Evolutionary conservation across 2,797 vertebrate species (phyloP).

Genomic region (Petrocephalus sullivani): DNA sequence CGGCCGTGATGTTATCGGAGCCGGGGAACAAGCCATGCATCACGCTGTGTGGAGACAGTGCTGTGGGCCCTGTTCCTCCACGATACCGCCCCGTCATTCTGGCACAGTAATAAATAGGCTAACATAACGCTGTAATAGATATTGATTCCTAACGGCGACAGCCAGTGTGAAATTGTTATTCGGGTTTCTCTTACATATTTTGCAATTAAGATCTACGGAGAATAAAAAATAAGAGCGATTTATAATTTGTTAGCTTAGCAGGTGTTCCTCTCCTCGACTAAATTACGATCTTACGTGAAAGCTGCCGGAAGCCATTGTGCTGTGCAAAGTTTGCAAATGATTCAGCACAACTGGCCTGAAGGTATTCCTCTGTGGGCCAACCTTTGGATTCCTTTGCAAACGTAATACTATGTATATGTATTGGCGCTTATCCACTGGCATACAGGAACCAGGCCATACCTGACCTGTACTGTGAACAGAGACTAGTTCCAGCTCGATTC

Average conservation of each 20-base stretch:
- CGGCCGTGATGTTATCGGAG: conserved; percentile 13
- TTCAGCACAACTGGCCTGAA: not conserved
- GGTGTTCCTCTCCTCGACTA: not conserved
- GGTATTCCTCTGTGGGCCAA: not conserved
- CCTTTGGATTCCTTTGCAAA: not conserved
- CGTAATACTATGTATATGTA: not conserved
- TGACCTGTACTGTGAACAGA: not conserved
- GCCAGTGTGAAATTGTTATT: not conserved
- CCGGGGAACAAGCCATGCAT: conserved; percentile 4
- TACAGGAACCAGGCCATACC: not conserved
- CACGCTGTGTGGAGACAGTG: conserved; percentile 8
- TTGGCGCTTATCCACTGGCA: not conserved
- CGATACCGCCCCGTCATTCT: not conserved
- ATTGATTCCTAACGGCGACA: conserved; percentile 11
- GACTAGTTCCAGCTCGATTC: not conserved
- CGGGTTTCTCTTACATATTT: not conserved
- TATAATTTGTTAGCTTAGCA: not conserved
- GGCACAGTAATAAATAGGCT: conserved; percentile 9
- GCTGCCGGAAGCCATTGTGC: not conserved
- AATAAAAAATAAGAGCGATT: not conserved
- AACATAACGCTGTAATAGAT: conserved; percentile 17
- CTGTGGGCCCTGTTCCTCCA: not conserved
- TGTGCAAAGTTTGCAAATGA: not conserved
- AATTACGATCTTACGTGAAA: not conserved
- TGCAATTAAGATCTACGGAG: not conserved